phyloP scores from a whole-genome alignment of 2,797 vertebrate genomes.

The Cyclopterus lumpus region DNA sequence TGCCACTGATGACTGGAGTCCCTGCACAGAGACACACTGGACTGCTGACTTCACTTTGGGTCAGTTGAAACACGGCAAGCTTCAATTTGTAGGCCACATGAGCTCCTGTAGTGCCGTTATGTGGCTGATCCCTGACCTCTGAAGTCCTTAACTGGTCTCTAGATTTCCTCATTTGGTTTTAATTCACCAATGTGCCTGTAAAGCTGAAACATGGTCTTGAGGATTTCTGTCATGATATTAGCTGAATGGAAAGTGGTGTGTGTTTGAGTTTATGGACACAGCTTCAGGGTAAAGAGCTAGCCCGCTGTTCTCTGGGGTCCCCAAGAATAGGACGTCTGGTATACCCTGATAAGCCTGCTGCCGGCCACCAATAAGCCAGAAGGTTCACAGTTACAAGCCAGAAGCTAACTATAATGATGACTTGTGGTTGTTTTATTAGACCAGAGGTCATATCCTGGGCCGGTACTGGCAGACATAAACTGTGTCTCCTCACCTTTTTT shows the following conservation, averaged over 20 bases:
- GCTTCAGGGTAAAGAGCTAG: not conserved
- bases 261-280: not conserved
- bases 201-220: not conserved
- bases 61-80: constrained; percentile 68
- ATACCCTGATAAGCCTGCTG: not conserved
- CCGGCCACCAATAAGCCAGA: not conserved
- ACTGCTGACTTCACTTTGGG: constrained; percentile 85
- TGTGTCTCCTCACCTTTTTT: not conserved
- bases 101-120: not conserved
- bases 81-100: not conserved
- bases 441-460: not conserved
- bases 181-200: not conserved
- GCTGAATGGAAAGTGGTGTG: not conserved
- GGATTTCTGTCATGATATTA: not conserved
- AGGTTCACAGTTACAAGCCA: not conserved
- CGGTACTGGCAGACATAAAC: not conserved
- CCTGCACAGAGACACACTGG: constrained; percentile 84
- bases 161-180: not conserved
- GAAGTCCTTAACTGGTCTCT: not conserved
- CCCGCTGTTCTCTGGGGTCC: not conserved
- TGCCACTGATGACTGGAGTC: constrained; percentile 88
- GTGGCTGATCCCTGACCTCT: constrained; percentile 14
- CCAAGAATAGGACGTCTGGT: not conserved
- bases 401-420: not conserved
- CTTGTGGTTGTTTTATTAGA: not conserved